Conservation (phyloP, 2,888 invertebrate genomes). For the Monoplex corrugatus region DNA sequence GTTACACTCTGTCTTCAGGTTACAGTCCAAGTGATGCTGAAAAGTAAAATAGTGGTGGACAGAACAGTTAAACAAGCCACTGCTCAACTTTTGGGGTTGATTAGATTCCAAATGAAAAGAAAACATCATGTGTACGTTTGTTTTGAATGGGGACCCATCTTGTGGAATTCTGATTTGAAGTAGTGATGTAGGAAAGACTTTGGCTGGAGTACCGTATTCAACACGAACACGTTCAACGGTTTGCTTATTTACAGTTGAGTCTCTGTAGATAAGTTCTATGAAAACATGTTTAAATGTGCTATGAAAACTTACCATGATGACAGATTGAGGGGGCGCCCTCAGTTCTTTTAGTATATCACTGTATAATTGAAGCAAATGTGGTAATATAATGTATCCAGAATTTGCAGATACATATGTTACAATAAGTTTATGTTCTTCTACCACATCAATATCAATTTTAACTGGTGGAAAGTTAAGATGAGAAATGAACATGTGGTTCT, state of each 20-base stretch:
- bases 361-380: not conserved
- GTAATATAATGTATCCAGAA: not conserved
- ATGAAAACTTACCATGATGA: not conserved
- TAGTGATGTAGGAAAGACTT: no score
- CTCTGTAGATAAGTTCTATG: not conserved
- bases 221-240: no score
- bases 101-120: not conserved
- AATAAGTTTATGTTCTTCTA: not conserved
- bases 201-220: not conserved
- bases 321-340: not conserved
- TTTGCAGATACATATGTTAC: not conserved
- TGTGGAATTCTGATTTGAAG: not conserved
- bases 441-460: not conserved
- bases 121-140: not conserved
- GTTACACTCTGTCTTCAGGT: not conserved
- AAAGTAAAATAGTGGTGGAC: not conserved
- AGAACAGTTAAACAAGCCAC: constrained; percentile 10
- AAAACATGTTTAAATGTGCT: not conserved
- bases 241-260: not conserved
- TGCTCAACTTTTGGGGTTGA: not conserved
- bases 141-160: not conserved
- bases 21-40: not conserved
- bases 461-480: not conserved
- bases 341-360: not conserved
- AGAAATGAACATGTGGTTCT: not conserved